A percentile compares a stretch with the other conserved stretches of the same genome.
Conservation (phyloP, 2,113 vertebrate genomes). For the Bufo bufo region DNA sequence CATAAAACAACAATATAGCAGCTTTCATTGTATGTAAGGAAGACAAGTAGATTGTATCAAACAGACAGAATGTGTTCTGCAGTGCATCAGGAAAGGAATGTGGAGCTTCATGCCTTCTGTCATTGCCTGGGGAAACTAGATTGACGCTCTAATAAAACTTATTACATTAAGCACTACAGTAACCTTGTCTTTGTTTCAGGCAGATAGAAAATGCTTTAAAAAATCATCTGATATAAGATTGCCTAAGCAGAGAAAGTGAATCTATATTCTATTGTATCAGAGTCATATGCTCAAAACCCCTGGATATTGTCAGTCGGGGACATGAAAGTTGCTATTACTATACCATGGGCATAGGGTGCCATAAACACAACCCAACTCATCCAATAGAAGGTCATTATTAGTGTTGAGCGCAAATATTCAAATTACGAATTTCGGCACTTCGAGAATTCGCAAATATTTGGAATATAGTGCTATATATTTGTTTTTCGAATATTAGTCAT, state of each 20-base stretch:
- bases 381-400: conserved; percentile 27
- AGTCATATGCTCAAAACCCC: background rate
- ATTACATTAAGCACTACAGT: conserved; percentile 47
- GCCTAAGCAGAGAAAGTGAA: conserved; percentile 11
- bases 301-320: conserved; percentile 10
- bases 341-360: background rate
- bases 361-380: background rate
- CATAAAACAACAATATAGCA: conserved; percentile 54
- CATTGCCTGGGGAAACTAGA: conserved; percentile 31
- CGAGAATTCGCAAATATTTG: too few relatives aligned
- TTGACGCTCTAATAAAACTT: conserved; percentile 50
- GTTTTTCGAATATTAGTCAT: too few relatives aligned
- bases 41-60: conserved; percentile 55
- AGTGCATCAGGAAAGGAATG: conserved; percentile 25
- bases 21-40: conserved; percentile 35
- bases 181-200: conserved; percentile 32
- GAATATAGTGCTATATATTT: too few relatives aligned
- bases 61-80: conserved; percentile 44
- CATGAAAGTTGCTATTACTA: conserved; percentile 12
- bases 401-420: too few relatives aligned
- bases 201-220: background rate
- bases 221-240: background rate
- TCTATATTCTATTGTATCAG: conserved; percentile 1
- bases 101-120: background rate
- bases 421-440: too few relatives aligned